Percentiles rank a stretch among this genome's conserved stretches.
Evolutionary conservation across 2,888 invertebrate genomes (phyloP).

Genomic region (Drosophila diplacantha): DNA sequence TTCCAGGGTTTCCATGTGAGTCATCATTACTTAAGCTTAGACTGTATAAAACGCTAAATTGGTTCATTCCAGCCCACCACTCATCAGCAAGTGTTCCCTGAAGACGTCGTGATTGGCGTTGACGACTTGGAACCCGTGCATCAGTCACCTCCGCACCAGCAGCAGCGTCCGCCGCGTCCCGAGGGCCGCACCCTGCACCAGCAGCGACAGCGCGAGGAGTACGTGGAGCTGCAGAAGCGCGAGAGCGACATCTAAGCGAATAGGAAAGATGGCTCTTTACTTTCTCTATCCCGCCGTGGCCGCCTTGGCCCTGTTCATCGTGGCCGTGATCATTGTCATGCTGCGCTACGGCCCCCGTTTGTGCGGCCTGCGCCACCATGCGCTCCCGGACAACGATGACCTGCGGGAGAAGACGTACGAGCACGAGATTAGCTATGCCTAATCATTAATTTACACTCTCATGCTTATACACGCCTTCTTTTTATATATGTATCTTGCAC

Average conservation of each 20-base stretch:
- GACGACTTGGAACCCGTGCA: slow-evolving; percentile 68
- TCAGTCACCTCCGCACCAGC: slow-evolving; percentile 59
- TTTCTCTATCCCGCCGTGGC: slow-evolving; percentile 88
- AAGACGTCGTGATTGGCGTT: slow-evolving; percentile 72
- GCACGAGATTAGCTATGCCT: slow-evolving; percentile 77
- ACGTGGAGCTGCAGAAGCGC: slow-evolving; percentile 84
- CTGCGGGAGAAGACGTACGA: slow-evolving; percentile 81
- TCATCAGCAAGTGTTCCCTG: slow-evolving; percentile 66
- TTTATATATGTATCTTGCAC: slow-evolving; percentile 19
- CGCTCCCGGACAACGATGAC: slow-evolving; percentile 82
- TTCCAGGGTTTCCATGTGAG: slow-evolving; percentile 74
- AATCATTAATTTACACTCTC: slow-evolving; percentile 30
- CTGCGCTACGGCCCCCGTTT: slow-evolving; percentile 86
- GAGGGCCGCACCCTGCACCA: slow-evolving; percentile 74
- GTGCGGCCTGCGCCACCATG: slow-evolving; percentile 84
- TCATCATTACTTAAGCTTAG: background rate
- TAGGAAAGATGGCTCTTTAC: slow-evolving; percentile 79
- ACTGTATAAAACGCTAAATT: background rate
- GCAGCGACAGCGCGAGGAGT: slow-evolving; percentile 77
- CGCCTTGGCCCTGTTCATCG: slow-evolving; percentile 84
- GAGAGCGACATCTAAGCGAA: slow-evolving; percentile 87
- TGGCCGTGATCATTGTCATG: slow-evolving; percentile 86
- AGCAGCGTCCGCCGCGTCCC: slow-evolving; percentile 73
- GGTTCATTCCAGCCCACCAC: slow-evolving; percentile 57
- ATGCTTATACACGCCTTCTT: slow-evolving; percentile 22